Conservation (phyloP, 2,797 vertebrate genomes). For the Platyrinchus mystaceus region DNA sequence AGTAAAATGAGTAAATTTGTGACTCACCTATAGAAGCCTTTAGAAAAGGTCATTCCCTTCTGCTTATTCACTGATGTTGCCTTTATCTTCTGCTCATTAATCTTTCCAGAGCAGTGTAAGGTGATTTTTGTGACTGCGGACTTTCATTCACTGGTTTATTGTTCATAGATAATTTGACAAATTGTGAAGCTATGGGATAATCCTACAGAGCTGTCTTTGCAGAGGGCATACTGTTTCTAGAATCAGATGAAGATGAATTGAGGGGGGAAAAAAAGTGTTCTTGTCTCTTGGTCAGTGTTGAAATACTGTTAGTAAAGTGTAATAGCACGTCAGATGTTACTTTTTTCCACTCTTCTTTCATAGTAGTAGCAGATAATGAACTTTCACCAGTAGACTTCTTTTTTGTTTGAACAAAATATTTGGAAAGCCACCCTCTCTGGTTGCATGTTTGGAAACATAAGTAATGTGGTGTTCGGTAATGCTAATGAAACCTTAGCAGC, state of each 20-base stretch:
- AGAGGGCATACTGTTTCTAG: background rate
- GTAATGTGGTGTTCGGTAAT: slow-evolving; percentile 54
- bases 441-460: slow-evolving; percentile 47
- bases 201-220: background rate
- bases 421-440: background rate
- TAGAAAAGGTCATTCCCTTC: background rate
- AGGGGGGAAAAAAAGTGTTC: background rate
- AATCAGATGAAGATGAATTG: background rate
- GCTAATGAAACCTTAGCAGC: slow-evolving; percentile 59
- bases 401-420: background rate
- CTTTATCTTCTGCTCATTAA: background rate
- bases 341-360: background rate
- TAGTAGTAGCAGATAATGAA: background rate
- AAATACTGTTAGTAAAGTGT: background rate
- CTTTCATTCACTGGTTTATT: background rate
- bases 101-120: background rate
- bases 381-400: background rate
- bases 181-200: background rate
- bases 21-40: background rate
- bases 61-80: background rate
- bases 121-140: background rate
- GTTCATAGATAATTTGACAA: background rate
- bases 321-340: background rate
- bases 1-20: background rate
- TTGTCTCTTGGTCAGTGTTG: background rate